Conservation (phyloP, 35 echinoderm and acorn worm species). For the Apostichopus japonicus region DNA sequence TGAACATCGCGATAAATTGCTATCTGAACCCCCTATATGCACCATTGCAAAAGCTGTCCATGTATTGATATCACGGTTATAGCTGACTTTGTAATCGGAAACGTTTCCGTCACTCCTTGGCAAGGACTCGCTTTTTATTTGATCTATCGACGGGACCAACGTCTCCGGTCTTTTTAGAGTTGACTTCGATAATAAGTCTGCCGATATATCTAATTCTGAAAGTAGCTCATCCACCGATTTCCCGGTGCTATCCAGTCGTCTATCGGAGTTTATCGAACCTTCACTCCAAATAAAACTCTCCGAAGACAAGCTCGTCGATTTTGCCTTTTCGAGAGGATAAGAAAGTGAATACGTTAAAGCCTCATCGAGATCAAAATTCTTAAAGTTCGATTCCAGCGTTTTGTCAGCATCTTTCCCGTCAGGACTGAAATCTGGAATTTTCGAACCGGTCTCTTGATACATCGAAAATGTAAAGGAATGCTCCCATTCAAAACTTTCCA, state of each 20-base stretch:
- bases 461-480: conserved; percentile 60
- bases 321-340: conserved; percentile 35
- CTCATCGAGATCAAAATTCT: conserved; percentile 49
- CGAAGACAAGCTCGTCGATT: conserved; percentile 42
- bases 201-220: conserved; percentile 57
- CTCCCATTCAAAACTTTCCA: conserved; percentile 60
- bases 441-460: conserved; percentile 29
- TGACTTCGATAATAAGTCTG: conserved; percentile 40
- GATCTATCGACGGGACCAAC: conserved; percentile 26
- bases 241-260: conserved; percentile 20
- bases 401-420: conserved; percentile 6
- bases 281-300: conserved; percentile 60
- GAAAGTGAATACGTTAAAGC: conserved; percentile 32
- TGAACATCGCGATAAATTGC: conserved; percentile 48
- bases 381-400: conserved; percentile 23
- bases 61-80: conserved; percentile 56
- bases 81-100: conserved; percentile 54
- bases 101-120: conserved; percentile 11
- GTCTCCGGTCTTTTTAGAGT: conserved; percentile 49
- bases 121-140: conserved; percentile 7
- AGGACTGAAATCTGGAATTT: conserved; percentile 50
- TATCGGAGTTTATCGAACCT: conserved; percentile 40
- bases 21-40: conserved; percentile 51
- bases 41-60: conserved; percentile 58
- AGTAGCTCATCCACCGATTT: conserved; percentile 49